Base-by-base conservation (phyloP, 2,888 invertebrate genomes). In the Brenthis ino region DNA sequence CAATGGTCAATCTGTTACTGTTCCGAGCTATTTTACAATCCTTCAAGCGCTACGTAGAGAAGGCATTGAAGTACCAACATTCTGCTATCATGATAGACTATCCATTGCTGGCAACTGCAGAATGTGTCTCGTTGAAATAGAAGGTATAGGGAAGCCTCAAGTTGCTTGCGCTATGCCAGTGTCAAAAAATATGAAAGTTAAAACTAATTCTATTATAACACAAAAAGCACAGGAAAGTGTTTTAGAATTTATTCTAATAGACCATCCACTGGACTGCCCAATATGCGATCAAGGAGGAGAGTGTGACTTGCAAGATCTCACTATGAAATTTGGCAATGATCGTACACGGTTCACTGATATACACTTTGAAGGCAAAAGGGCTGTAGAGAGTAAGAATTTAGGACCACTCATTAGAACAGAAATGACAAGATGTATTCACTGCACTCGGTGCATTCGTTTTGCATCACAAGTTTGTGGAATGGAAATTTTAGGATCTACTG, bases 121-220 rank as follows among this genome's bases (percentile, higher is more conserved):
- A 73, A 99, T 99, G 99, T 99, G 99, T 87, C 93, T 99, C 43
- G 98, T 99, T 0, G 98, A 99, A 87, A 96, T 99, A 37, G 99
- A 99, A 86, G 99, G 98, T 79, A 96, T 97, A 78, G 95, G 96
- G 43, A 98, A 99, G 94, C 99, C 98, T 0, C 98, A 99, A 55
- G 98, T 99, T n/a, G 98, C 99, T 1, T 99, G 99, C 89, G 98
- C 99, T 2, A 97, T 99, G 96, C 98, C 98, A 0, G 99, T 99
- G 0, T 96, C 96, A 95, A 99, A 99, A 89, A 98, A 98, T 47
- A 98, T 98, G 99, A 95, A 96, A 77, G 96, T 99, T 60, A 98
- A 98, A 84, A 99, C 99, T 6, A 97, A 99, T 83, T 99, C 99
- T 0, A 96, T 96, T 73, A 91, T 96, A 88, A 97, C 97, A 0